Evolutionary conservation across 1,140 invertebrate species (phyloP).

Genomic region (Cyclargus thomasi): DNA sequence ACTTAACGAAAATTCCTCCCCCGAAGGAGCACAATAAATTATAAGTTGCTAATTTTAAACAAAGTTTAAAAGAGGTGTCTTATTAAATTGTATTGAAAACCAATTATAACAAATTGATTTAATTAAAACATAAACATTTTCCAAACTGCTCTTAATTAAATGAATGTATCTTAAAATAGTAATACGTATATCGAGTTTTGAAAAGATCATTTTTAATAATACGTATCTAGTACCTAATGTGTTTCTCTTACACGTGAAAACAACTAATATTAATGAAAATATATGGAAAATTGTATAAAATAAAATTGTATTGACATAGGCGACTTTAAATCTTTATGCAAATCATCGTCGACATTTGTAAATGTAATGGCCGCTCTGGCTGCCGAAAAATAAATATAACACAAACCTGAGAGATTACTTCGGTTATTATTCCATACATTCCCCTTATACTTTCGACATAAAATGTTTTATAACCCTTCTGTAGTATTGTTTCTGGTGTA

Average conservation of each 20-base stretch:
- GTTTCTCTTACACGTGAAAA: neutral
- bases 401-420: neutral
- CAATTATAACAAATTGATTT: no score
- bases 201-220: no score
- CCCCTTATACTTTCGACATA: neutral
- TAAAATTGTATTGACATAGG: neutral
- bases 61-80: no score
- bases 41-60: no score
- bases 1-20: no score
- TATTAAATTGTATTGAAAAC: no score
- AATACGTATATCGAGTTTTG: no score
- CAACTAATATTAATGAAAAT: neutral
- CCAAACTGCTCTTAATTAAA: no score
- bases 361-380: neutral
- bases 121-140: no score
- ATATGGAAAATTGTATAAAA: no score
- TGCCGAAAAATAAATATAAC: slow-evolving; percentile 1
- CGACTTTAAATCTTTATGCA: neutral
- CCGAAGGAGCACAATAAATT: no score
- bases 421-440: neutral
- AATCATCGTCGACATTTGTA: neutral
- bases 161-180: no score
- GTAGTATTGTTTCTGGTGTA: neutral
- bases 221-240: neutral
- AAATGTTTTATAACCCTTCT: neutral